A percentile compares a stretch with the other conserved stretches of the same genome.
Evolutionary conservation across 2,113 vertebrate species (phyloP).

Genomic region (Pachypanchax playfairii): DNA sequence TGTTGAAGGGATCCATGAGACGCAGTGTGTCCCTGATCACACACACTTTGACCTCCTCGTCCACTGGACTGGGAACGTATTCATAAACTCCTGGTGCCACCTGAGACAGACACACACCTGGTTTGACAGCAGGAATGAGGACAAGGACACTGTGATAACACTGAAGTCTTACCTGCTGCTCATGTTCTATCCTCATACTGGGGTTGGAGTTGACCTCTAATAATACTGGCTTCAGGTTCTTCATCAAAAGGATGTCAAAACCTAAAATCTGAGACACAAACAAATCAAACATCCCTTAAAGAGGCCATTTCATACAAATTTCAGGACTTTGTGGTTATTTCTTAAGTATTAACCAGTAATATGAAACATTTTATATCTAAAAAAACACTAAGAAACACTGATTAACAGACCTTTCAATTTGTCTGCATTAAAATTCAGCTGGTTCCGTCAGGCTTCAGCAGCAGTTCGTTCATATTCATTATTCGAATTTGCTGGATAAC

Average conservation of each 20-base stretch:
- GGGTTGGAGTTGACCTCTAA: constrained; percentile 98
- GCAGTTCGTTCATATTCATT: no score
- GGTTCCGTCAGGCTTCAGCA: no score
- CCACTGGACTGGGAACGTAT: constrained; percentile 92
- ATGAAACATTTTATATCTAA: no score
- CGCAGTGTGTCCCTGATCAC: constrained; percentile 96
- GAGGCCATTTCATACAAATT: no score
- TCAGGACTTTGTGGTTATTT: no score
- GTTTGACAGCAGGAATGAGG: neutral
- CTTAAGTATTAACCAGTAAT: no score
- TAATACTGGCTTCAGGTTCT: constrained; percentile 93
- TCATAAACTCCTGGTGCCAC: constrained; percentile 93
- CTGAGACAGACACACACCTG: constrained; percentile 69
- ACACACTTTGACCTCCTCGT: constrained; percentile 93
- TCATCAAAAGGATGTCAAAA: constrained; percentile 98
- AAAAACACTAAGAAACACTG: no score
- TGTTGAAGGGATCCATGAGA: constrained; percentile 87
- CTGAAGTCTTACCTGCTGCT: constrained; percentile 85
- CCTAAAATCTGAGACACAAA: constrained; percentile 89
- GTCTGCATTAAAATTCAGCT: no score
- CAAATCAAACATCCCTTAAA: constrained; percentile 6
- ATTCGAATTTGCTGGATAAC: no score
- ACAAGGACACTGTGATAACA: neutral
- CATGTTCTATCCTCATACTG: constrained; percentile 97
- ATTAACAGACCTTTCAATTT: no score